Evolutionary conservation across 2,113 vertebrate species (phyloP).

Genomic region (Pimephales promelas): DNA sequence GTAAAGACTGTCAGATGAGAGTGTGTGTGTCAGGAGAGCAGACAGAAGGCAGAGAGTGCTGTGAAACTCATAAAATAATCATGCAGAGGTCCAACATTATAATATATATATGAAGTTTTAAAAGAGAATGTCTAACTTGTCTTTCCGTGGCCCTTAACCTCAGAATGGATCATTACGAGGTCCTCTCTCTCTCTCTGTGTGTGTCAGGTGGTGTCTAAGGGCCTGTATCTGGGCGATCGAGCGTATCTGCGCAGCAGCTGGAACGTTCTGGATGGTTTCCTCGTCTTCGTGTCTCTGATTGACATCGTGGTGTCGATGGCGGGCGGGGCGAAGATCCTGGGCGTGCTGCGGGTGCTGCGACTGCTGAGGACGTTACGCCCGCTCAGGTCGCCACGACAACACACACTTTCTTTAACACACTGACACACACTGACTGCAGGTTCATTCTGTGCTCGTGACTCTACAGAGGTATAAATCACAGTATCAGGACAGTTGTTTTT

Average conservation of each 20-base stretch:
- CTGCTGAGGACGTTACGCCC: constrained; percentile 84
- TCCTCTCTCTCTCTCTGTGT: no score
- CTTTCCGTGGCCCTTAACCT: neutral
- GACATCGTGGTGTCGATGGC: constrained; percentile 87
- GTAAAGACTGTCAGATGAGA: neutral
- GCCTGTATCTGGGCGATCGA: constrained; percentile 83
- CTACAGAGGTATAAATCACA: no score
- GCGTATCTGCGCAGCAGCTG: constrained; percentile 88
- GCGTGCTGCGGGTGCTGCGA: constrained; percentile 84
- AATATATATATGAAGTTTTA: neutral
- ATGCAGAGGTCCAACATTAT: neutral
- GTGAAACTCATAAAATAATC: neutral
- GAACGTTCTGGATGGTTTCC: constrained; percentile 88
- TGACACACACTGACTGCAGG: no score
- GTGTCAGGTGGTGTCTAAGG: constrained; percentile 83
- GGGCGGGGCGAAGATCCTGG: constrained; percentile 86
- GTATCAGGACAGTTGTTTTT: no score
- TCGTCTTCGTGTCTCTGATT: constrained; percentile 86
- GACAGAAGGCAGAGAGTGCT: neutral
- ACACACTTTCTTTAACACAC: no score
- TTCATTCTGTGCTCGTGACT: no score
- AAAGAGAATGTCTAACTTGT: neutral
- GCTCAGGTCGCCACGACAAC: constrained; percentile 65
- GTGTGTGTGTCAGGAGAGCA: neutral
- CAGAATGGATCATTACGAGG: no score